A percentile compares a stretch with the other conserved stretches of the same genome.
Evolutionary conservation across 2,888 invertebrate species (phyloP).

Genomic region (Cordilura impudica): DNA sequence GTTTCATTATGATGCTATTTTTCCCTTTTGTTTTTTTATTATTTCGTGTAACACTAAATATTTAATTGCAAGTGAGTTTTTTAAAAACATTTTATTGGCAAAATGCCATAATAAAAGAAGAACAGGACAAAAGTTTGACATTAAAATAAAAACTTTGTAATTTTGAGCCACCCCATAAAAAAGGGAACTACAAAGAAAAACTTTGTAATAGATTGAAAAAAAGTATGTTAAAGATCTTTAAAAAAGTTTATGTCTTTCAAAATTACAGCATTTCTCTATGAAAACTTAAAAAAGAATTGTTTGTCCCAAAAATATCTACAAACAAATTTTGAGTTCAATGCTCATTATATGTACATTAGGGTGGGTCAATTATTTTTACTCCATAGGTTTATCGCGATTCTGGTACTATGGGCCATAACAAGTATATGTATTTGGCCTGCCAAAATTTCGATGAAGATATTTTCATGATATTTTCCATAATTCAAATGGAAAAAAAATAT

Average conservation of each 20-base stretch:
- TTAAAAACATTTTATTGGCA: constrained; percentile 55
- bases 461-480: no score
- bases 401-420: no score
- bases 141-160: constrained; percentile 28
- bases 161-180: not conserved
- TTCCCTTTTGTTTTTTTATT: not conserved
- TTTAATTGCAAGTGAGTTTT: constrained; percentile 49
- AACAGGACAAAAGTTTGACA: constrained; percentile 22
- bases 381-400: no score
- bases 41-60: constrained; percentile 42
- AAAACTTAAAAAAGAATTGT: no score
- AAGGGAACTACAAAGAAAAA: not conserved
- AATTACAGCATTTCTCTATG: no score
- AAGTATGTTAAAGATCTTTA: not conserved
- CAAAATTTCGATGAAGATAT: no score
- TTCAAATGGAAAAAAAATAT: no score
- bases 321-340: no score
- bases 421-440: no score
- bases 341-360: no score
- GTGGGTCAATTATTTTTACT: no score
- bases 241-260: not conserved
- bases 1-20: constrained; percentile 34
- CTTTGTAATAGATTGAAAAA: not conserved
- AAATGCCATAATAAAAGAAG: constrained; percentile 35
- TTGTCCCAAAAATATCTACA: no score